phyloP scores from a whole-genome alignment of 1,140 invertebrate genomes.

The Drosophila pachea region DNA sequence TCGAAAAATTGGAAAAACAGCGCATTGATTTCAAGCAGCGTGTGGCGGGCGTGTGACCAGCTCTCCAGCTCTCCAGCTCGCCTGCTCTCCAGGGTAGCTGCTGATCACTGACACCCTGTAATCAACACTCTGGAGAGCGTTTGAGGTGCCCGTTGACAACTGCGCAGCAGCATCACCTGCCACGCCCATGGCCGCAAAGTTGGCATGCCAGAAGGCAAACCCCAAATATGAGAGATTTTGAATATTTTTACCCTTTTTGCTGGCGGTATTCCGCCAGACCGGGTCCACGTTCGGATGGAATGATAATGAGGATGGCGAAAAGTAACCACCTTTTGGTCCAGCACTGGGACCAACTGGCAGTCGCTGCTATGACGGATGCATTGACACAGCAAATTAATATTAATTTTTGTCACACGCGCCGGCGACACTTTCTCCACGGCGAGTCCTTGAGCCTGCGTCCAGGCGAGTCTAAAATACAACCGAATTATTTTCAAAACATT shows the following conservation, averaged over 20 bases:
- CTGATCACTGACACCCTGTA: slow-evolving; percentile 8
- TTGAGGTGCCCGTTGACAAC: slow-evolving; percentile 35
- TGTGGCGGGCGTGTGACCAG: slow-evolving; percentile 64
- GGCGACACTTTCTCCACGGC: slow-evolving; percentile 54
- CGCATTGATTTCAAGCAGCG: slow-evolving; percentile 68
- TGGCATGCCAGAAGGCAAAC: slow-evolving; percentile 28
- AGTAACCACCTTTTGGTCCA: slow-evolving; percentile 59
- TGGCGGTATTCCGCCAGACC: neutral
- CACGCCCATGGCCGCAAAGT: slow-evolving; percentile 4
- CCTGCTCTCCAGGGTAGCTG: slow-evolving; percentile 14
- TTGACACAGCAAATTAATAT: slow-evolving; percentile 79
- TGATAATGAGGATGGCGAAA: slow-evolving; percentile 63
- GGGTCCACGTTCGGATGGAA: neutral
- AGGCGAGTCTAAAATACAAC: slow-evolving; percentile 44
- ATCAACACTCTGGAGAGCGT: slow-evolving; percentile 39
- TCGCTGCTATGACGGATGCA: slow-evolving; percentile 70
- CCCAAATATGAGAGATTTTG: slow-evolving; percentile 52
- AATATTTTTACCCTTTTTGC: slow-evolving; percentile 33
- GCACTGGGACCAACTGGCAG: neutral
- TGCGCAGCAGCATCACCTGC: slow-evolving; percentile 29
- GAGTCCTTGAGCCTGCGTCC: slow-evolving; percentile 1
- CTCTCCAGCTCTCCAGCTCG: too few relatives aligned
- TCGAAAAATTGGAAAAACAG: slow-evolving; percentile 36
- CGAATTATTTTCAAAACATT: slow-evolving; percentile 75
- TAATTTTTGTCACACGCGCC: slow-evolving; percentile 78